Percentiles rank a stretch among this genome's conserved stretches.
Evolutionary conservation across 2,113 vertebrate species (phyloP).

Genomic region (Falcunculus frontatus): DNA sequence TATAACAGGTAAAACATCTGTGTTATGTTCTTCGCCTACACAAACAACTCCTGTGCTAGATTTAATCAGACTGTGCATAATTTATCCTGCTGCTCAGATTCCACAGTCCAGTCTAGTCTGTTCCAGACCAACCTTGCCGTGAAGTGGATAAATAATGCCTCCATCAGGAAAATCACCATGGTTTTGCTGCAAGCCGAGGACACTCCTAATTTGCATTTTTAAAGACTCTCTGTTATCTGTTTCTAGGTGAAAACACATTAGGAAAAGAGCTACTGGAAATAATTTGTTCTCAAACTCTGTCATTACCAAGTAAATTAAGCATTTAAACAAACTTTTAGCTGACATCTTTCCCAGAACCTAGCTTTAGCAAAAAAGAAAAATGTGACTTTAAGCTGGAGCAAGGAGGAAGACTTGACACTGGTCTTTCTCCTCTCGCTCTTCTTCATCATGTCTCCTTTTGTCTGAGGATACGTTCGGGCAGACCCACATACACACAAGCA

Average conservation of each 20-base stretch:
- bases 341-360: neutral
- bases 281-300: neutral
- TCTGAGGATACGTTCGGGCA: neutral
- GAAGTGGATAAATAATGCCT: neutral
- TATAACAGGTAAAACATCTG: neutral
- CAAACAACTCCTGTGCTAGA: neutral
- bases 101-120: neutral
- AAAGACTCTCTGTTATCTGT: neutral
- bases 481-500: neutral
- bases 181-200: neutral
- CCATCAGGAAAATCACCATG: neutral
- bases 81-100: neutral
- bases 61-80: neutral
- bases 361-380: neutral
- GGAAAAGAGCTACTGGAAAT: neutral
- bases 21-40: neutral
- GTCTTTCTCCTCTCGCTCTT: neutral
- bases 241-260: neutral
- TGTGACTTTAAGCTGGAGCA: neutral
- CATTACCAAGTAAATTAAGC: neutral
- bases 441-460: neutral
- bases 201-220: neutral
- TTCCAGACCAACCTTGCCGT: neutral
- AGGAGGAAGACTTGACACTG: neutral
- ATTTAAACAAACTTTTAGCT: neutral